Conservation (phyloP, 2,113 vertebrate species). For the Chroicocephalus ridibundus region DNA sequence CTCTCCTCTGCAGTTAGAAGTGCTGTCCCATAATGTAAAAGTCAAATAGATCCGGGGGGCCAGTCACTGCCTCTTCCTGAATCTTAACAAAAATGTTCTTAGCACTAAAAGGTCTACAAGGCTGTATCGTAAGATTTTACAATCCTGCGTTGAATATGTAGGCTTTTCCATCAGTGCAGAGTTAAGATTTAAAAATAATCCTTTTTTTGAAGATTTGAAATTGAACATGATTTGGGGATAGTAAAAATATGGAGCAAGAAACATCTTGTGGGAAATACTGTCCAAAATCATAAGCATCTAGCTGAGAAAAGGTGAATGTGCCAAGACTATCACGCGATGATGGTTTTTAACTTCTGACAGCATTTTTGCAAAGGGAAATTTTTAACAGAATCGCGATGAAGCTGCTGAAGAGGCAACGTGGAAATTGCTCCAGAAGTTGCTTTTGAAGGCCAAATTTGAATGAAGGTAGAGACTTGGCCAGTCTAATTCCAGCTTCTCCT, state of each 20-base stretch:
- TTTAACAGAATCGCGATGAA: not conserved
- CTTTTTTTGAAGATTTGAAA: not conserved
- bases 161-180: not conserved
- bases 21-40: not conserved
- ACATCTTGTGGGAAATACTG: slow-evolving; percentile 34
- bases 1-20: not conserved
- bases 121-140: not conserved
- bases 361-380: not conserved
- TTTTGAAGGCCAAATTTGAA: not conserved
- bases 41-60: not conserved
- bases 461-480: not conserved
- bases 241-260: not conserved
- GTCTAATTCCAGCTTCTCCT: not conserved
- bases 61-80: not conserved
- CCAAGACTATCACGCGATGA: not conserved
- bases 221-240: not conserved
- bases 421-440: not conserved
- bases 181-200: not conserved
- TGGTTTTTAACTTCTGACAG: not conserved
- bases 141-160: not conserved
- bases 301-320: not conserved
- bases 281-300: not conserved
- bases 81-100: not conserved
- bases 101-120: not conserved
- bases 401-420: not conserved